A percentile compares a stretch with the other conserved stretches of the same genome.
Conservation (phyloP, 1,140 invertebrate species). For the Rhagoletis zephyria region DNA sequence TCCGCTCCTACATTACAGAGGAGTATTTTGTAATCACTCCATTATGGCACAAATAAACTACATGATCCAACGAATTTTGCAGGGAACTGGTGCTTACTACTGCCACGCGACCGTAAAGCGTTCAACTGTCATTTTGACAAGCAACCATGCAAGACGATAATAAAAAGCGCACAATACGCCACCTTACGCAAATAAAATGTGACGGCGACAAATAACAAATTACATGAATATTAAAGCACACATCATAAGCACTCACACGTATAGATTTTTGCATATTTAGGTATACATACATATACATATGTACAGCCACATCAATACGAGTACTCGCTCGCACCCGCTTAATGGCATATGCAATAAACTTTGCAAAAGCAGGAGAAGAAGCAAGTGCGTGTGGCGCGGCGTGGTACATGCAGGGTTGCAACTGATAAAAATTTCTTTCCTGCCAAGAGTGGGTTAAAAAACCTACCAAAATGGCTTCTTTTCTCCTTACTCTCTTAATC, state of each 20-base stretch:
- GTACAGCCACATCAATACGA: no score
- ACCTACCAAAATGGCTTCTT: no score
- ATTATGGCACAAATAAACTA: no score
- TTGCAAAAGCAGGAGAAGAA: background rate
- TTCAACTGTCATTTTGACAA: conserved; percentile 32
- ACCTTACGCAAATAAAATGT: background rate
- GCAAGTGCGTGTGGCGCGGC: background rate
- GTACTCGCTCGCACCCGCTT: no score
- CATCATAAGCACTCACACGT: background rate
- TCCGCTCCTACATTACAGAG: no score
- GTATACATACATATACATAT: background rate
- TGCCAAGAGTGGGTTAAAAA: no score
- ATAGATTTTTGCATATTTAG: no score
- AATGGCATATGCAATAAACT: background rate
- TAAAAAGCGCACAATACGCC: conserved; percentile 11
- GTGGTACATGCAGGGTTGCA: no score
- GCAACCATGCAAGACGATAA: background rate
- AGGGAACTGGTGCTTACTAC: background rate
- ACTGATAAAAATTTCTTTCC: no score
- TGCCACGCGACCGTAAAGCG: background rate
- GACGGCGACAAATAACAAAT: conserved; percentile 34
- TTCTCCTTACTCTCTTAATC: no score
- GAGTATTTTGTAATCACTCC: no score
- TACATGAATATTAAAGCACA: background rate
- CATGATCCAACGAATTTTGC: no score